A percentile compares a stretch with the other conserved stretches of the same genome.
Conservation (phyloP, 2,888 invertebrate genomes). For the Saturnia japonica region DNA sequence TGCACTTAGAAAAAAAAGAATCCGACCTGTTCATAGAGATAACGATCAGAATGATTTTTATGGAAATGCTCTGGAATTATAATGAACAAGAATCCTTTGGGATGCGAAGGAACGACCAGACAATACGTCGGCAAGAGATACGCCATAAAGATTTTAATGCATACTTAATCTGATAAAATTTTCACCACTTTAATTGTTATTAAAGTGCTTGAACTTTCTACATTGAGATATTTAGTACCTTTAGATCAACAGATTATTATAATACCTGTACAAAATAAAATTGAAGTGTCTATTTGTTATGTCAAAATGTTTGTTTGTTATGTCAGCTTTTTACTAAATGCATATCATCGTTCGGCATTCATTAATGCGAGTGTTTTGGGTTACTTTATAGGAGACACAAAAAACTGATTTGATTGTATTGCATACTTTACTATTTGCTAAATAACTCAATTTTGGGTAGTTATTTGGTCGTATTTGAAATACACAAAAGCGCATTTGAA, state of each 20-base stretch:
- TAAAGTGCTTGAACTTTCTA: not conserved
- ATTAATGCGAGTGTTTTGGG: too few species aligned
- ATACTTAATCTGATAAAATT: conserved; percentile 49
- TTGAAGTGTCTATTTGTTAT: too few species aligned
- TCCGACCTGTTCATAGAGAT: conserved; percentile 79
- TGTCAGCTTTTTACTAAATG: too few species aligned
- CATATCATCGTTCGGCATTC: too few species aligned
- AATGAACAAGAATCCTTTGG: conserved; percentile 78
- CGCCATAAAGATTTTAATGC: conserved; percentile 31
- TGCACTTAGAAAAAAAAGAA: conserved; percentile 74
- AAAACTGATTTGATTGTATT: too few species aligned
- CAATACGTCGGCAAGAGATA: conserved; percentile 74
- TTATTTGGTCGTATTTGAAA: too few species aligned
- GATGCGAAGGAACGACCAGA: conserved; percentile 76
- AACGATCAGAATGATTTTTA: conserved; percentile 80
- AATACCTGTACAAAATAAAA: too few species aligned
- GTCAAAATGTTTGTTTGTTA: too few species aligned
- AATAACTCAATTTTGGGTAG: too few species aligned
- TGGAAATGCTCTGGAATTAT: conserved; percentile 80
- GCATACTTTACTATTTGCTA: too few species aligned
- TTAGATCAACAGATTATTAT: not conserved
- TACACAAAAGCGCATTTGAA: too few species aligned
- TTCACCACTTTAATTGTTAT: not conserved
- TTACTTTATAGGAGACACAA: too few species aligned
- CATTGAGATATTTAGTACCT: not conserved